Evolutionary conservation across 2,113 vertebrate species (phyloP).

Genomic region (Upupa epops): DNA sequence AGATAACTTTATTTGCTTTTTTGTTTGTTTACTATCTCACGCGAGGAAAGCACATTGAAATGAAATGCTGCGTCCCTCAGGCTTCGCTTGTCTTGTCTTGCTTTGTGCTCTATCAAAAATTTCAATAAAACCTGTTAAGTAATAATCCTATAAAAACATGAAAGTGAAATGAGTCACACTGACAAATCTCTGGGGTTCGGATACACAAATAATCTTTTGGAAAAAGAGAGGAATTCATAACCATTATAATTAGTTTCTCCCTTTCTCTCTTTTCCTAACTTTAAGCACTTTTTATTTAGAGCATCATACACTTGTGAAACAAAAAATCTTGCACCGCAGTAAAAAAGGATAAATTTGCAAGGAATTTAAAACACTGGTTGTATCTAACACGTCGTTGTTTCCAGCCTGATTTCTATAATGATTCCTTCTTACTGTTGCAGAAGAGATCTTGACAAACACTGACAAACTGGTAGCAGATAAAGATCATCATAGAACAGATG

Average conservation of each 20-base stretch:
- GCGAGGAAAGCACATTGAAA: background rate
- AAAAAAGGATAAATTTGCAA: background rate
- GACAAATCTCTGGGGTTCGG: background rate
- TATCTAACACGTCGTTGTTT: background rate
- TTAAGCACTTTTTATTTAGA: background rate
- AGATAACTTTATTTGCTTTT: background rate
- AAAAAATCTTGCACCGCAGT: background rate
- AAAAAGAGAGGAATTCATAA: background rate
- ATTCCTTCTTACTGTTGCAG: background rate
- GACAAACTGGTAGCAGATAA: background rate
- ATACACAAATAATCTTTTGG: background rate
- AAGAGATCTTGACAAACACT: background rate
- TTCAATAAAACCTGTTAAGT: constrained; percentile 24
- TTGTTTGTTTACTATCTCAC: constrained; percentile 22
- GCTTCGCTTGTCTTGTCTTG: background rate
- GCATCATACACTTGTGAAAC: background rate
- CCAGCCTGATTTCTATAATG: background rate
- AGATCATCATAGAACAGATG: background rate
- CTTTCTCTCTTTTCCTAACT: background rate
- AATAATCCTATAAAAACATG: constrained; percentile 34
- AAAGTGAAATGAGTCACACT: constrained; percentile 26
- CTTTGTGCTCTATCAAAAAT: constrained; percentile 18
- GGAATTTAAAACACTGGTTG: background rate
- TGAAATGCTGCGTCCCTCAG: background rate
- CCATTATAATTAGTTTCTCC: background rate